Percentiles rank a stretch among this genome's conserved stretches.
Evolutionary conservation across 2,888 invertebrate genomes (phyloP).

Genomic region (Chalcis sispes): DNA sequence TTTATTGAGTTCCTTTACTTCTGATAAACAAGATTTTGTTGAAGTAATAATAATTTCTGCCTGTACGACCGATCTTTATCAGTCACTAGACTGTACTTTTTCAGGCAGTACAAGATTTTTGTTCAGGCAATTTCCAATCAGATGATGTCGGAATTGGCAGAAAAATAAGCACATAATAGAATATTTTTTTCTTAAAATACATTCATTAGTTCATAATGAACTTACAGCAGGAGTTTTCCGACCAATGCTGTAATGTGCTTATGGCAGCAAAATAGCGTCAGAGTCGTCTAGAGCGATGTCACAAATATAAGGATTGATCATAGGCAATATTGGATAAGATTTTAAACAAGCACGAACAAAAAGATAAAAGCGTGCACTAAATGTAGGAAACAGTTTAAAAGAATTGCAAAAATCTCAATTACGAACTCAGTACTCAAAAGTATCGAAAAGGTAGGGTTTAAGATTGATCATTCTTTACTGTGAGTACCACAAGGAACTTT

Average conservation of each 20-base stretch:
- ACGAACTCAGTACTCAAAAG: neutral
- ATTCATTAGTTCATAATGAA: no score
- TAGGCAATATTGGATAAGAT: neutral
- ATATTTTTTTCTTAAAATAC: no score
- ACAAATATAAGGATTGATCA: neutral
- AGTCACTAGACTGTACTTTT: no score
- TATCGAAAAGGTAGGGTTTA: no score
- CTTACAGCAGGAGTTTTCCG: no score
- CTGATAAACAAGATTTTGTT: slow-evolving; percentile 7
- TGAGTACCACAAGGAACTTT: no score
- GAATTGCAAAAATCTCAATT: slow-evolving; percentile 14
- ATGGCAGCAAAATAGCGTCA: neutral
- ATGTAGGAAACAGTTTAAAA: neutral
- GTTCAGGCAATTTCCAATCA: no score
- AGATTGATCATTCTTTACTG: no score
- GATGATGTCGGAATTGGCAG: no score
- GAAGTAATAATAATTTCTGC: slow-evolving; percentile 24
- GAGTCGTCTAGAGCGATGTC: neutral
- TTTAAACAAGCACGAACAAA: neutral
- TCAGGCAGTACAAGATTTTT: no score
- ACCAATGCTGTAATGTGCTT: no score
- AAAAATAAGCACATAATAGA: no score
- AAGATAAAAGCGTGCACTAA: neutral
- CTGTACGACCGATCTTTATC: neutral
- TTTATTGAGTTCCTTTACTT: neutral